A percentile compares a stretch with the other conserved stretches of the same genome.
These are phyloP conservation scores for Caranx ignobilis DNA, from an alignment of 2,113 vertebrate genomes.

Conservation along the genomic window DNA sequence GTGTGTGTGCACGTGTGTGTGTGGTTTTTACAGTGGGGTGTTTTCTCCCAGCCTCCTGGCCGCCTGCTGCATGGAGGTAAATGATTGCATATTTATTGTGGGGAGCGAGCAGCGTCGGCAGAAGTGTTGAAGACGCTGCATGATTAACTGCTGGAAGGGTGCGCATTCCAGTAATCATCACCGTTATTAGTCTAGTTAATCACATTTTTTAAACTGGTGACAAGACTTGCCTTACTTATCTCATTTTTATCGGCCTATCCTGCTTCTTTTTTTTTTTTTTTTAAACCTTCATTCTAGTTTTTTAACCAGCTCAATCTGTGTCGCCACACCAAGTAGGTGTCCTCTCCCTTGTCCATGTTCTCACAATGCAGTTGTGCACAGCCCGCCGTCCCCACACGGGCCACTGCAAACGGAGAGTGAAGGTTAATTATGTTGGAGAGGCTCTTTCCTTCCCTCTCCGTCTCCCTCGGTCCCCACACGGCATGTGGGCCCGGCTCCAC, in stretches of 20 bases:
- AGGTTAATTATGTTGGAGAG: constrained; percentile 98
- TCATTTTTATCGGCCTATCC: constrained; percentile 25
- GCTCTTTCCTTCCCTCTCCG: constrained; percentile 89
- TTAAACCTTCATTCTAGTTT: constrained; percentile 42
- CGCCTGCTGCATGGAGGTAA: constrained; percentile 88
- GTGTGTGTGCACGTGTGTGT: constrained; percentile 37
- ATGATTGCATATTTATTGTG: constrained; percentile 94
- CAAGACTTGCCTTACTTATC: constrained; percentile 78
- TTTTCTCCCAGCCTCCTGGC: constrained; percentile 53
- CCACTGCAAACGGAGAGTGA: constrained; percentile 91
- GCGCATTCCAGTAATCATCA: constrained; percentile 90
- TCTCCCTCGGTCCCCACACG: constrained; percentile 65
- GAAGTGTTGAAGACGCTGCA: constrained; percentile 83
- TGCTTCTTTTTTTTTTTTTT: constrained; percentile 28
- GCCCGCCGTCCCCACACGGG: constrained; percentile 85
- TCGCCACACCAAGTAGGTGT: constrained; percentile 74
- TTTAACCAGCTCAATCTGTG: constrained; percentile 34
- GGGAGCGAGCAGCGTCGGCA: constrained; percentile 84
- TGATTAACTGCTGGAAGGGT: constrained; percentile 93
- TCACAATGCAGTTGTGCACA: constrained; percentile 88
- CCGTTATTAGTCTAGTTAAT: constrained; percentile 95
- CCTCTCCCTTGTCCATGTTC: constrained; percentile 87
- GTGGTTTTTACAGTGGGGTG: constrained; percentile 55
- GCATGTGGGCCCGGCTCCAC: constrained; percentile 86
- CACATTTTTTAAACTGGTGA: constrained; percentile 91